Conservation (phyloP, 2,797 vertebrate genomes). For the Darevskia nairensis region DNA sequence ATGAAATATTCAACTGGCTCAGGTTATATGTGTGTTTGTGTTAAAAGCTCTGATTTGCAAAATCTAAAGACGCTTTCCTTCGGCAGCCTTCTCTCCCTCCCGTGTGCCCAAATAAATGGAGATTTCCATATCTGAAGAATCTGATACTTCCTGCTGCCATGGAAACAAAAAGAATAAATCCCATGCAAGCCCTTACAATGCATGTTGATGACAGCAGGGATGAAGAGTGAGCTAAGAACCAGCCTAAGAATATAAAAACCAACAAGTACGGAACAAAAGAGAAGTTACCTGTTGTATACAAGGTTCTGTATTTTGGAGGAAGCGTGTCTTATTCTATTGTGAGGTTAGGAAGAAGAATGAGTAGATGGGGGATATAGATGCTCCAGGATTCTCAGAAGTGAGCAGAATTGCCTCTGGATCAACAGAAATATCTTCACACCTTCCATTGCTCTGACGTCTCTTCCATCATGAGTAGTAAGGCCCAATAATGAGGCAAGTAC, state of each 20-base stretch:
- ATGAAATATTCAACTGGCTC: constrained; percentile 5
- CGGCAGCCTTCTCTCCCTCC: constrained; percentile 35
- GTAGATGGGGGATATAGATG: constrained; percentile 22
- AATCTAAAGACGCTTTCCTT: constrained; percentile 14
- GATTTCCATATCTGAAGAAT: constrained; percentile 63
- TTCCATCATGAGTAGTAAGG: not conserved
- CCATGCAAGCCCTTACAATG: constrained; percentile 57
- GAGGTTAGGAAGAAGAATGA: constrained; percentile 18
- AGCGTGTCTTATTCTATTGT: constrained; percentile 20
- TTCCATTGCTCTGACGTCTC: not conserved
- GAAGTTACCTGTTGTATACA: constrained; percentile 5
- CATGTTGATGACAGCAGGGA: constrained; percentile 51
- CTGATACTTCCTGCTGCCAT: constrained; percentile 57
- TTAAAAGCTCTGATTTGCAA: not conserved
- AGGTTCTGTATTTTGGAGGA: constrained; percentile 1
- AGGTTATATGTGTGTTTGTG: not conserved
- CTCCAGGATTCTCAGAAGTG: not conserved
- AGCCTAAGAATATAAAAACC: constrained; percentile 40
- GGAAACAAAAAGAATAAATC: constrained; percentile 66
- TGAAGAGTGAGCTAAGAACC: constrained; percentile 57
- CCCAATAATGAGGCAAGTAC: not conserved
- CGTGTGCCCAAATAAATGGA: constrained; percentile 51
- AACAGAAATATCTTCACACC: not conserved
- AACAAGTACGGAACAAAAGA: constrained; percentile 37
- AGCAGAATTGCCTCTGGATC: not conserved